A percentile compares a stretch with the other conserved stretches of the same genome.
These are phyloP conservation scores for Matsumyia berberina DNA, from an alignment of 2,888 invertebrate species.

Conservation along the genomic window DNA sequence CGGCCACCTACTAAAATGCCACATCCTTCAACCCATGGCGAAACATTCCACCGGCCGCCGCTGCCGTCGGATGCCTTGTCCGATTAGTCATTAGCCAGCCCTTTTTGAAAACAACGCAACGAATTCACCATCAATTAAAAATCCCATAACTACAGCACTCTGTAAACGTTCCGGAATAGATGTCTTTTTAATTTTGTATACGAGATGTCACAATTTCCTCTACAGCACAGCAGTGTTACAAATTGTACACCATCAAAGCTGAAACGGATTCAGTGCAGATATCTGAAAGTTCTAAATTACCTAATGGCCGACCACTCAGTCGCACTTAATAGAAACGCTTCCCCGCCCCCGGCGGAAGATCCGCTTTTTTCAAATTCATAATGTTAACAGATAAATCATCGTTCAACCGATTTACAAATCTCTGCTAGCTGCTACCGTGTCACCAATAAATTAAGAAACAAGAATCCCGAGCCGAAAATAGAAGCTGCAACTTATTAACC, in stretches of 20 bases:
- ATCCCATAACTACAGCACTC: constrained; percentile 34
- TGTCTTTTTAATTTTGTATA: constrained; percentile 42
- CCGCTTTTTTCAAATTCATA: constrained; percentile 35
- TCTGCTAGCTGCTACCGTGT: constrained; percentile 59
- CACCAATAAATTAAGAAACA: constrained; percentile 66
- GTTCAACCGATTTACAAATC: constrained; percentile 70
- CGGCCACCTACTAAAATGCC: constrained; percentile 18
- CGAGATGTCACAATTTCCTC: constrained; percentile 33
- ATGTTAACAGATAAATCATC: constrained; percentile 55
- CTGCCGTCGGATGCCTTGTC: constrained; percentile 2
- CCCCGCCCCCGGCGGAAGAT: constrained; percentile 5
- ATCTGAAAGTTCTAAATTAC: constrained; percentile 32
- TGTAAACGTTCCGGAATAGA: constrained; percentile 30
- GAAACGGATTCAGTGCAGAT: constrained; percentile 22
- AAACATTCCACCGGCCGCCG: constrained; percentile 12
- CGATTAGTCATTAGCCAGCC: constrained; percentile 51
- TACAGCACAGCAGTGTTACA: neutral
- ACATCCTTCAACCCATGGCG: constrained; percentile 22
- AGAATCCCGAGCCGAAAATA: constrained; percentile 42
- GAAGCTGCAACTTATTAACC: constrained; percentile 66
- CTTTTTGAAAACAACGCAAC: constrained; percentile 34
- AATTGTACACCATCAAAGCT: constrained; percentile 41
- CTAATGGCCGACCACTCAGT: constrained; percentile 52
- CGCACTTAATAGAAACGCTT: constrained; percentile 49
- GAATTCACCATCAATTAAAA: constrained; percentile 51